Base-by-base conservation (phyloP, 2,888 invertebrate genomes). In the Melipona bicolor region DNA sequence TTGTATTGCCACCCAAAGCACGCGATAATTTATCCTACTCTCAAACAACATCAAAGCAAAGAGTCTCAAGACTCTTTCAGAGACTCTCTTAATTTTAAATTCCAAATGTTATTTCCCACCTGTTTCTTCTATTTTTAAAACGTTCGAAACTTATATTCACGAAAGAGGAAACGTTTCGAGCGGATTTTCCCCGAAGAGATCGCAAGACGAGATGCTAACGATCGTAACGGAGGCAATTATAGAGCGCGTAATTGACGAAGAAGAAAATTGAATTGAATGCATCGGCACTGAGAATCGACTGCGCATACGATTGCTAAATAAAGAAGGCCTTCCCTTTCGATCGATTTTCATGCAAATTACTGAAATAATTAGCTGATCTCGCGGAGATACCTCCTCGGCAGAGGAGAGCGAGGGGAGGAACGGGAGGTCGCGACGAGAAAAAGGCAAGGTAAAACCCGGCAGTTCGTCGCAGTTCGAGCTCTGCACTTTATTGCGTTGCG, bases 341-440 rank as follows among this genome's bases (percentile, higher is more conserved):
- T 62, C 67, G 81, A 81, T 75, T 80, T 70, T 75, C 70, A 71
- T 82, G 82, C 70, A 67, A 83, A 86, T 90, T 90, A 71, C 73
- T 91, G 93, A 94, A 94, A 94, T 94, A 94, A 94, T 94, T 94
- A 94, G 93, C 94, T 92, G 94, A 94, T 94, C 91, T 89, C 88
- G 88, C 89, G 83, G 88, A 91, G 93, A 93, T 94, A 93, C 87
- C 87, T 13, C 87, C 87, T 13, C 50, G n/a, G n/a, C 17, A 49
- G 82, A 43, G 43, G 9, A 43, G 43, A 11, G 2, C 1, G 4
- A 19, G 13, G 2, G 19, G 17, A 54, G 52, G 80, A 65, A 56
- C 78, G 84, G 43, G 43, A 43, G 43, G 1, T 85, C 75, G 72
- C 65, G 64, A 24, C 21, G 75, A 3, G 74, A 77, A 77, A 77